Base-by-base conservation (phyloP, 2,113 vertebrate genomes). In the Oncorhynchus kisutch region DNA sequence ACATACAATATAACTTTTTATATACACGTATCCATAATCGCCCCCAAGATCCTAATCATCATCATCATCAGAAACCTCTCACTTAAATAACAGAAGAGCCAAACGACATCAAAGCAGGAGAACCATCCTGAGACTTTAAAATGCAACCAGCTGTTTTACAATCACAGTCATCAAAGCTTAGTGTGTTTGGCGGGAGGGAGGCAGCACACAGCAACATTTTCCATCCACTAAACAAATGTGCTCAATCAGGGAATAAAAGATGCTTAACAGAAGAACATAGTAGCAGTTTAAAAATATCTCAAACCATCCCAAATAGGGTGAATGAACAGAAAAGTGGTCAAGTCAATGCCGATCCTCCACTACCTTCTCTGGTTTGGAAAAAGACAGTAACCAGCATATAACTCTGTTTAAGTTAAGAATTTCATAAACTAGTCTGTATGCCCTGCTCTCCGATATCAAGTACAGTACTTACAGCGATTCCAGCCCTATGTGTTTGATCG, bases 1-100 rank as follows among this genome's bases (percentile, higher is more conserved):
- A 92, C 89, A 94, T 88, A 90, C 89, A 89, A 91, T 90, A 89
- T 85, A 92, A 92, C 39, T 12, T 90, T 91, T 92, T 92, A 45
- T 91, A 93, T 88, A 45, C 39, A 67, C 29, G 11, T 16, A 67
- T 67, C 65, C 65, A 25, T 27, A 27, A 67, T 77, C 68, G 2
- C 39, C 39, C 39, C 22, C 71, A 81, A 74, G 72, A 70, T 66
- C 68, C 77, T 24, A 62, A 7, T 62, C n/a, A 24, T 75, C 11
- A 39, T 45, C 39, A 45, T 83, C 34, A 75, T 64, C 60, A 75
- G 51, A 76, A 73, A 79, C 79, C 74, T 54, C 81, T 77, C 45
- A 79, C 69, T 78, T 76, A 79, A 88, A 81, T 62, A 84, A 73
- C 72, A 79, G 78, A 86, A 75, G 20, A 82, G 27, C 34, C 70